A percentile compares a stretch with the other conserved stretches of the same genome.
Evolutionary conservation across 2,888 invertebrate genomes (phyloP).

Genomic region (Synergus laeviventris): DNA sequence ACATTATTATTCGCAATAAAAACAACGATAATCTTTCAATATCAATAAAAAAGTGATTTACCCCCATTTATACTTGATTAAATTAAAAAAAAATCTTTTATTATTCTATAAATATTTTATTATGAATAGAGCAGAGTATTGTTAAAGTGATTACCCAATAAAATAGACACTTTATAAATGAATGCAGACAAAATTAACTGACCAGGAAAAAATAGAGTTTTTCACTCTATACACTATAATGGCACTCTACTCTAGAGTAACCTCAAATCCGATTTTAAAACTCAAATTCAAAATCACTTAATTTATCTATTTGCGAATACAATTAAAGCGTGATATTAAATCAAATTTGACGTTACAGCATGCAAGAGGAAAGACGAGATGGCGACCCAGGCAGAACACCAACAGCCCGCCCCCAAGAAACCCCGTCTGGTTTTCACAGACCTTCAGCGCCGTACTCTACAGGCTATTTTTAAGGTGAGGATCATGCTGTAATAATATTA

Average conservation of each 20-base stretch:
- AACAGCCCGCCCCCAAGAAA: conserved; percentile 96
- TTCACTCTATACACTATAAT: not conserved
- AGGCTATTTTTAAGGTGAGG: conserved; percentile 99
- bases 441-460: conserved; percentile 99
- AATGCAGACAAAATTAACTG: not conserved
- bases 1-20: no score
- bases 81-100: not conserved
- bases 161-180: not conserved
- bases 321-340: not conserved
- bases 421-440: conserved; percentile 99
- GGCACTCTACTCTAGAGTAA: not conserved
- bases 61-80: not conserved
- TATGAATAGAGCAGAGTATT: not conserved
- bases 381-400: conserved; percentile 85
- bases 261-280: no score
- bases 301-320: not conserved
- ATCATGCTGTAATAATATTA: not conserved
- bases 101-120: not conserved
- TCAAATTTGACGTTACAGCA: conserved; percentile 78
- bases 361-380: conserved; percentile 98
- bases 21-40: no score
- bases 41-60: not conserved
- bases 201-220: not conserved
- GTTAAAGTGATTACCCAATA: not conserved
- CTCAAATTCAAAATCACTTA: not conserved